Conservation (phyloP, 2,113 vertebrate species). For the Laticauda colubrina region DNA sequence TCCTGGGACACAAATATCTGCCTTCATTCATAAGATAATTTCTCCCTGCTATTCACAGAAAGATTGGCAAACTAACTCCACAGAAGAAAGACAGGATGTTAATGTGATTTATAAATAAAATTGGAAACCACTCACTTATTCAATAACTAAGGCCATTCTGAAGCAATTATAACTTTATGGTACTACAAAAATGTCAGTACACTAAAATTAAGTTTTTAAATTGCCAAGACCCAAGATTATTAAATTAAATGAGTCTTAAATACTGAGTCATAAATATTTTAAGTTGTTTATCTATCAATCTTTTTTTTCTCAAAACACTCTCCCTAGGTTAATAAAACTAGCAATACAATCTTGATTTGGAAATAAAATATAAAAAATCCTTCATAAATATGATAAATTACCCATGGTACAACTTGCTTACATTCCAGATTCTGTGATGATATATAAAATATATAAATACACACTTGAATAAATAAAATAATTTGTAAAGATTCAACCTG, state of each 20-base stretch:
- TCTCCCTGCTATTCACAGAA: not conserved
- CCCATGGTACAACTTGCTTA: conserved; percentile 11
- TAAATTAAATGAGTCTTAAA: not conserved
- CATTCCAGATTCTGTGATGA: conserved; percentile 23
- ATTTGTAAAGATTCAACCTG: not conserved
- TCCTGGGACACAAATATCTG: not conserved
- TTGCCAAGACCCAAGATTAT: not conserved
- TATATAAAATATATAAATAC: not conserved
- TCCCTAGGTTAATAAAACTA: not conserved
- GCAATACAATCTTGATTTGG: conserved; percentile 15
- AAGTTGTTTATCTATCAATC: not conserved
- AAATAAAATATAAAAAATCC: conserved; percentile 35
- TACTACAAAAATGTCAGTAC: not conserved
- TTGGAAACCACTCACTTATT: not conserved
- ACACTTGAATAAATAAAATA: not conserved
- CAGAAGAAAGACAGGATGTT: accelerated
- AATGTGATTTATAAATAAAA: not conserved
- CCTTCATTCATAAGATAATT: not conserved
- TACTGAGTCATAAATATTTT: not conserved
- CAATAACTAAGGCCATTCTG: not conserved
- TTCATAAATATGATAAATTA: conserved; percentile 36
- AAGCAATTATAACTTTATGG: not conserved
- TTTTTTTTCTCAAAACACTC: not conserved
- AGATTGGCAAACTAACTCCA: not conserved
- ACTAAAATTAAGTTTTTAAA: not conserved